Evolutionary conservation across 2,888 invertebrate species (phyloP).

Genomic region (Eumacrocentrus americanus): DNA sequence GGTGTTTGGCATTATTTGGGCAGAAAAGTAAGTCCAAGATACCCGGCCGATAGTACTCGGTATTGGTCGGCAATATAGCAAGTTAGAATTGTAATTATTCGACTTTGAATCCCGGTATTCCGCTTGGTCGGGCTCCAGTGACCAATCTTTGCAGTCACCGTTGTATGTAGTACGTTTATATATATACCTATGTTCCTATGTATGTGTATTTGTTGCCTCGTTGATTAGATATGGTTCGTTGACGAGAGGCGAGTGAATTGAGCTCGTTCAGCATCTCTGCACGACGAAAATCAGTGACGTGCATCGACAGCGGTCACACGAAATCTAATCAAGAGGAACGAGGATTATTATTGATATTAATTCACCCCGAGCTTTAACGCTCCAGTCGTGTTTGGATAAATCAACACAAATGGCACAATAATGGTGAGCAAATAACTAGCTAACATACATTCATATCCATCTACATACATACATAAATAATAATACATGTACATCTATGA

Average conservation of each 20-base stretch:
- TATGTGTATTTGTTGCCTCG: conserved; percentile 5
- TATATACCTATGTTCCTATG: no score
- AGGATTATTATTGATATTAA: neutral
- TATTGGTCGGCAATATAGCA: neutral
- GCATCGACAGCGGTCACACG: neutral
- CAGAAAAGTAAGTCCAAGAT: neutral
- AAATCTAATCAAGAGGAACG: no score
- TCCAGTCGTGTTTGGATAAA: conserved; percentile 1
- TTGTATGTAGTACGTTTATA: no score
- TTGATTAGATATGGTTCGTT: conserved; percentile 16
- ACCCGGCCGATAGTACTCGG: neutral
- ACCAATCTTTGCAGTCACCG: conserved; percentile 6
- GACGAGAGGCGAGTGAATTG: neutral
- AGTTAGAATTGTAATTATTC: no score
- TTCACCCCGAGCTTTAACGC: neutral
- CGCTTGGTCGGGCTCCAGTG: neutral
- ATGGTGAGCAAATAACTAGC: neutral
- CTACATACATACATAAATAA: neutral
- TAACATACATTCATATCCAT: neutral
- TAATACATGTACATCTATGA: neutral
- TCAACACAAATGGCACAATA: neutral
- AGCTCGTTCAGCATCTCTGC: neutral
- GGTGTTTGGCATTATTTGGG: conserved; percentile 2
- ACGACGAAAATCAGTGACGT: neutral
- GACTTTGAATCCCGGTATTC: neutral